A percentile compares a stretch with the other conserved stretches of the same genome.
These are phyloP conservation scores for Amphipoea oculea DNA, from an alignment of 2,888 invertebrate genomes.

Conservation along the genomic window DNA sequence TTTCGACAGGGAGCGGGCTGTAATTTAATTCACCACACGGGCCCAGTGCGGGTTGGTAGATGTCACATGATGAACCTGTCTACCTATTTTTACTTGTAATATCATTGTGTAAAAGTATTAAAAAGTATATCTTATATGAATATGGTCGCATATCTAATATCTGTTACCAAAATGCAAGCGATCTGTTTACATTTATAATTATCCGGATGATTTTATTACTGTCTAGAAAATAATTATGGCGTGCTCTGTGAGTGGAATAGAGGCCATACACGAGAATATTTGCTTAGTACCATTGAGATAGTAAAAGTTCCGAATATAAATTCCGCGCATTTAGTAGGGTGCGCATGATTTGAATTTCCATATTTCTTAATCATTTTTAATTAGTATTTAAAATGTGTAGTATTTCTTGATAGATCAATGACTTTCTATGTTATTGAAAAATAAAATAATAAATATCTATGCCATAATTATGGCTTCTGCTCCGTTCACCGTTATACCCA, in stretches of 20 bases:
- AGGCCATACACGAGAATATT: neutral
- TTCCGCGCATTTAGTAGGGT: neutral
- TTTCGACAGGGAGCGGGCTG: neutral
- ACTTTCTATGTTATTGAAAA: neutral
- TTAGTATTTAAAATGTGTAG: neutral
- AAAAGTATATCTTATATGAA: conserved; percentile 40
- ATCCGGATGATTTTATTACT: neutral
- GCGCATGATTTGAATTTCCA: neutral
- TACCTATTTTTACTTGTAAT: neutral
- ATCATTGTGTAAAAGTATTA: conserved; percentile 30
- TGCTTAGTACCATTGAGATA: neutral
- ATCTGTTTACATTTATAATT: conserved; percentile 32
- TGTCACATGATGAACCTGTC: neutral
- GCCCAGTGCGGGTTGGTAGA: neutral
- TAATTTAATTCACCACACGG: neutral
- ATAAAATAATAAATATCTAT: neutral
- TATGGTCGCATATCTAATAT: conserved; percentile 61
- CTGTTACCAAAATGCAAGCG: conserved; percentile 64
- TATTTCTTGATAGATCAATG: neutral
- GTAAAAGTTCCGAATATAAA: neutral
- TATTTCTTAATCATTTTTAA: neutral
- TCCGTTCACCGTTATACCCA: neutral
- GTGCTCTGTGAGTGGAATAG: neutral
- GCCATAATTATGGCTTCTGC: neutral
- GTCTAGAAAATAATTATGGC: neutral